A percentile compares a stretch with the other conserved stretches of the same genome.
Evolutionary conservation across 1,140 invertebrate species (phyloP).

Genomic region (Drosophila repleta): DNA sequence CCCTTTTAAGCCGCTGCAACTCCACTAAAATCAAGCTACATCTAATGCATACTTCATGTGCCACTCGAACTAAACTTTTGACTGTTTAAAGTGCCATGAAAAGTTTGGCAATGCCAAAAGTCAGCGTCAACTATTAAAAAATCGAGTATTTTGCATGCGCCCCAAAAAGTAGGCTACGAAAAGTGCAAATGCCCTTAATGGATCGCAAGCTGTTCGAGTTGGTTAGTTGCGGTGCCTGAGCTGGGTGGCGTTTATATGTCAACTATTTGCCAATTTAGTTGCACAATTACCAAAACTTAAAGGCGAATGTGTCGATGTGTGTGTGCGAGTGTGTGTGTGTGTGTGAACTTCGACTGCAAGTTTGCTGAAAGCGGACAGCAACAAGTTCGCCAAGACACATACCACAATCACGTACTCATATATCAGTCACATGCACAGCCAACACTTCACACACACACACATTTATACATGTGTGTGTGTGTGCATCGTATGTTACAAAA

Average conservation of each 20-base stretch:
- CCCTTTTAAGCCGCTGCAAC: too few relatives aligned
- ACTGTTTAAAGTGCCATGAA: not conserved
- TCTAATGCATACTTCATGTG: too few relatives aligned
- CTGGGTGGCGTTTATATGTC: conserved; percentile 45
- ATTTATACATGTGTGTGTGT: conserved; percentile 15
- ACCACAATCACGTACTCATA: conserved; percentile 54
- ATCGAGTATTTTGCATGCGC: conserved; percentile 11
- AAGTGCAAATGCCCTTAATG: conserved; percentile 22
- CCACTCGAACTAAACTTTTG: not conserved
- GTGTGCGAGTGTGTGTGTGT: conserved; percentile 6
- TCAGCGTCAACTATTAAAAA: not conserved
- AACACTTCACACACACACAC: conserved; percentile 31
- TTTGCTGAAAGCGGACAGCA: conserved; percentile 42
- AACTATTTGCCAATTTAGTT: conserved; percentile 48
- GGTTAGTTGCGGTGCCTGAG: conserved; percentile 10
- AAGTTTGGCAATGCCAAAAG: not conserved
- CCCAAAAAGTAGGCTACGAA: conserved; percentile 21
- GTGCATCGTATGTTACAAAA: conserved; percentile 43
- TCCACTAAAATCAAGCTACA: too few relatives aligned
- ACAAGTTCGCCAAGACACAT: conserved; percentile 51
- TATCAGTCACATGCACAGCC: conserved; percentile 34
- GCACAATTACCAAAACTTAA: conserved; percentile 51
- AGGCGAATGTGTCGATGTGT: conserved; percentile 5
- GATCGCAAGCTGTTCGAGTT: conserved; percentile 12
- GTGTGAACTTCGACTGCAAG: conserved; percentile 40